These are phyloP conservation scores for Uropetala carovei DNA, from an alignment of 2,888 invertebrate genomes.

Conservation along the genomic window DNA sequence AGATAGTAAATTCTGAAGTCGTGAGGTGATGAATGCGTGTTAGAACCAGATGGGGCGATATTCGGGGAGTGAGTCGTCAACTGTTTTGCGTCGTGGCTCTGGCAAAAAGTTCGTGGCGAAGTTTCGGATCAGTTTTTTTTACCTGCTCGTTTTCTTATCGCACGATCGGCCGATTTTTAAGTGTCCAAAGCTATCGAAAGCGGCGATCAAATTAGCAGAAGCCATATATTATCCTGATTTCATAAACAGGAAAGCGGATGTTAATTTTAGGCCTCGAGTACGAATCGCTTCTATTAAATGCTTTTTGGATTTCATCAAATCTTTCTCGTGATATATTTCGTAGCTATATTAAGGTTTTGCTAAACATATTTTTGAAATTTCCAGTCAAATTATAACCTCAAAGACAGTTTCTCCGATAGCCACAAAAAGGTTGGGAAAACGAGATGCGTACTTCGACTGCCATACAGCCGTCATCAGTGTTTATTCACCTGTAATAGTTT, in stretches of 20 bases:
- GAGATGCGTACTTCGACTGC: too few relatives aligned
- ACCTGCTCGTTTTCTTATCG: neutral
- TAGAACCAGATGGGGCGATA: slow-evolving; percentile 46
- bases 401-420: too few relatives aligned
- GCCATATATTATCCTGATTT: neutral
- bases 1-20: neutral
- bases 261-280: too few relatives aligned
- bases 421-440: too few relatives aligned
- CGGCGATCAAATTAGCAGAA: neutral
- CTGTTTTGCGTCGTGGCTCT: slow-evolving; percentile 37
- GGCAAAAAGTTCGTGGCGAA: neutral
- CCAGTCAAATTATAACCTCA: too few relatives aligned
- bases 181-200: neutral
- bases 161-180: neutral
- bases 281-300: too few relatives aligned
- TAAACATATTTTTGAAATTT: too few relatives aligned
- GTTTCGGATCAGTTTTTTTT: neutral
- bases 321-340: too few relatives aligned
- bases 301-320: too few relatives aligned
- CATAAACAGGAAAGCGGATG: neutral
- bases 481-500: too few relatives aligned
- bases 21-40: slow-evolving; percentile 44
- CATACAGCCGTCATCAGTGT: too few relatives aligned
- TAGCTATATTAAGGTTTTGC: too few relatives aligned
- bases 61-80: slow-evolving; percentile 47